Evolutionary conservation across 2,797 vertebrate genomes (phyloP), one percentile per base, ranked within the genome.

Genomic region (Xiphophorus birchmanni): DNA sequence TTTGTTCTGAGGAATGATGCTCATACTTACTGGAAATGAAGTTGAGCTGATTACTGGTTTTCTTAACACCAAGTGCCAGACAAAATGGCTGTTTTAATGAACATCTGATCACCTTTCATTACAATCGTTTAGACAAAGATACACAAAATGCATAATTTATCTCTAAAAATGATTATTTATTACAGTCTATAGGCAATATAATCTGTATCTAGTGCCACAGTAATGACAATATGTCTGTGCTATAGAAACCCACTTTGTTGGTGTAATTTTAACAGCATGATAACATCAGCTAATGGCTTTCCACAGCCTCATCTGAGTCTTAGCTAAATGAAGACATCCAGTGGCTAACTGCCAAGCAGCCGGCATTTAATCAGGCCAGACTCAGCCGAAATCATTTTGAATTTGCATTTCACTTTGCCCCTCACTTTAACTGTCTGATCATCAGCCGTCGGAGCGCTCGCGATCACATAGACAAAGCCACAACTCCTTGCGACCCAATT

Each of bases 291-390:
- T 78, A 88, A 88, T 85, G 82, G 75, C 52, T 91, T 86, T 86
- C 81, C 60, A 21, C 78, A 81, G 87, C 73, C 77, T 90, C 80
- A 75, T 87, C 84, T 50, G 78, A 84, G 86, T 82, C 84, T 88
- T 80, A 75, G 74, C 75, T 77, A 76, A 84, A 85, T 81, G 76
- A 75, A 91, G 84, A 89, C 77, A 83, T 80, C 69, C 76, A 58
- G 88, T 90, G 93, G 92, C 88, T 60, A 80, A 78, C 85, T 90
- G 91, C 93, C 93, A 94, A 90, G 91, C 86, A 83, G 85, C 80
- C 80, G 13, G 86, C 88, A 89, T 89, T 87, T 90, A 92, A 90
- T 92, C 86, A 88, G 90, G 88, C 84, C 91, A 89, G 83, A 89
- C 87, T 89, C 80, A 77, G 83, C 78, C 90, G 56, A 84, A 92